Conservation (phyloP, 1,140 invertebrate genomes). For the Lethrus apterus region DNA sequence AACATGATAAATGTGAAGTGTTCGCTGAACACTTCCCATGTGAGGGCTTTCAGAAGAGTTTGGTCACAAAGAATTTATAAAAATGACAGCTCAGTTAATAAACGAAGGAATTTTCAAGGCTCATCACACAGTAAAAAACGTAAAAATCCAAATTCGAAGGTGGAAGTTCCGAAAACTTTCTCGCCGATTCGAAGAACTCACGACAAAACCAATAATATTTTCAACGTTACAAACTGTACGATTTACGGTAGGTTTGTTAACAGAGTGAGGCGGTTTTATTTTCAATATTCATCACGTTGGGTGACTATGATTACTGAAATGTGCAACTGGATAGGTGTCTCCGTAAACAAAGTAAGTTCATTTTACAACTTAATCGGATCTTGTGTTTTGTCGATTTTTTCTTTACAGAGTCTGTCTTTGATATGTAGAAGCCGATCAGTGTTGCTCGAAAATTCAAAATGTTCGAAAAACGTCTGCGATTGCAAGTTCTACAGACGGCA, state of each 20-base stretch:
- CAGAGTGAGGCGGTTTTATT: conserved; percentile 1
- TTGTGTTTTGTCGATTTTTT: background rate
- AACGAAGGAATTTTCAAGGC: too few species aligned
- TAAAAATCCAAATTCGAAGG: background rate
- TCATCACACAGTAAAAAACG: too few species aligned
- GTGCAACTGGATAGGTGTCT: background rate
- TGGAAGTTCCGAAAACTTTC: background rate
- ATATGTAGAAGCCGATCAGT: background rate
- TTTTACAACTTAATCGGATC: background rate
- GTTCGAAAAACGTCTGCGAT: background rate
- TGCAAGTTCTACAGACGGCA: background rate
- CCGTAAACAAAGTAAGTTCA: background rate
- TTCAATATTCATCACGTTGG: conserved; percentile 1
- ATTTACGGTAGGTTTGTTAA: background rate
- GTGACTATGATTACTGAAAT: background rate
- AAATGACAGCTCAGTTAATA: too few species aligned
- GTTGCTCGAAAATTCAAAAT: background rate
- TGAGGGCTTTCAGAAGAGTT: too few species aligned
- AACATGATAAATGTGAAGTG: too few species aligned
- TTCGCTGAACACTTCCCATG: too few species aligned
- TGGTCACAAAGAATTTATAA: too few species aligned
- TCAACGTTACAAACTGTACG: conserved; percentile 2
- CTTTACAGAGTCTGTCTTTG: background rate
- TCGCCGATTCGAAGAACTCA: background rate
- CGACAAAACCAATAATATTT: conserved; percentile 1